These are phyloP conservation scores for Leontocebus nigricollis DNA, from an alignment of 2,797 vertebrate genomes.

Conservation along the genomic window DNA sequence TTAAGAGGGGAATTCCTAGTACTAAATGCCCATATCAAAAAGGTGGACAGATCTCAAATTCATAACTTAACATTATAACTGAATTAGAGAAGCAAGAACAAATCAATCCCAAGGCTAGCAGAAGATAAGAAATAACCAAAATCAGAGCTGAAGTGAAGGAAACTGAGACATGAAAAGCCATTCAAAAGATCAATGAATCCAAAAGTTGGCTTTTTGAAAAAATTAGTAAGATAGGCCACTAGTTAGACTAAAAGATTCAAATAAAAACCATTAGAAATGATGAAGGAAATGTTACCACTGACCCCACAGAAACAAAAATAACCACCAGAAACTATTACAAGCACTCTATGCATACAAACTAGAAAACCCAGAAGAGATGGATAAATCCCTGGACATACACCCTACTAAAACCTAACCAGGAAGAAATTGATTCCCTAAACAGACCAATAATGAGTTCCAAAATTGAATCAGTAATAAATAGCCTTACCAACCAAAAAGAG, in stretches of 20 bases:
- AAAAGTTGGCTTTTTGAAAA: neutral
- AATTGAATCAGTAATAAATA: neutral
- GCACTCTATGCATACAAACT: neutral
- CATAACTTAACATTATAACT: neutral
- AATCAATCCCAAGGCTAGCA: neutral
- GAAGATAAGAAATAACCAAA: neutral
- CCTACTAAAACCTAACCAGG: neutral
- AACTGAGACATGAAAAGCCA: neutral
- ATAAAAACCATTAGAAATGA: neutral
- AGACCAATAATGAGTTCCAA: neutral
- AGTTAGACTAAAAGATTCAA: neutral
- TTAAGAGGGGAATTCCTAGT: neutral
- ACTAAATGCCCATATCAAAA: neutral
- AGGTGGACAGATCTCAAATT: neutral
- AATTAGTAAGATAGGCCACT: neutral
- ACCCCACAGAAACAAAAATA: neutral
- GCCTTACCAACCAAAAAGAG: neutral
- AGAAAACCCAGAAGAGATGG: neutral
- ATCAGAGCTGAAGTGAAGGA: neutral
- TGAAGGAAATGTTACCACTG: neutral
- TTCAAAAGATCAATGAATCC: neutral
- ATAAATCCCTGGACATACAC: neutral
- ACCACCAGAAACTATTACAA: neutral
- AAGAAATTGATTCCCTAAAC: neutral
- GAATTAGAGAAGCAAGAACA: neutral